These are phyloP conservation scores for Crambe crambe DNA, from an alignment of 37 sponge, comb jelly and placozoan genomes.

Conservation along the genomic window DNA sequence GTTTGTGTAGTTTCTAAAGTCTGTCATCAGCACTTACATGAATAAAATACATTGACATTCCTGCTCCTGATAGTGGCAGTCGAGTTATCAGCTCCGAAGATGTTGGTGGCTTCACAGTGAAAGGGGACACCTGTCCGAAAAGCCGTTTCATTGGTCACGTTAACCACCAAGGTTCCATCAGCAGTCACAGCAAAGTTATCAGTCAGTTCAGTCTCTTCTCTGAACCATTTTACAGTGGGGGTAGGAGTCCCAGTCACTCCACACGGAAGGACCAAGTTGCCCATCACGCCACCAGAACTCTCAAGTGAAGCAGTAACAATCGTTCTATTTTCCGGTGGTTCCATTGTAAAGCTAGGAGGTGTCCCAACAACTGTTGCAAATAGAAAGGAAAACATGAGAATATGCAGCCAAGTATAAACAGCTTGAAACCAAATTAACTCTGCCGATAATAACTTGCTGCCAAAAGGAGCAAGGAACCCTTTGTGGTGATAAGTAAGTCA, in stretches of 20 bases:
- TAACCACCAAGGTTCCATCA: not conserved
- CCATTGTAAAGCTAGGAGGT: not conserved
- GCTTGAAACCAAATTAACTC: too few relatives aligned
- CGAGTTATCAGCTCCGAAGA: constrained; percentile 12
- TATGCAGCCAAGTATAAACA: too few relatives aligned
- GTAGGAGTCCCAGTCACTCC: constrained; percentile 33
- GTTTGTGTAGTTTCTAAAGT: not conserved
- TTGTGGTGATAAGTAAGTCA: too few relatives aligned
- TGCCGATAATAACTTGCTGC: too few relatives aligned
- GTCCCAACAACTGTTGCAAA: not conserved
- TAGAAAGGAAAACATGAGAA: not conserved
- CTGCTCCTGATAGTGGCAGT: constrained; percentile 46
- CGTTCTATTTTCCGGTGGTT: constrained; percentile 21
- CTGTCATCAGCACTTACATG: constrained; percentile 33
- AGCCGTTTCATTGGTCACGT: constrained; percentile 40
- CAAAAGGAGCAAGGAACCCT: too few relatives aligned
- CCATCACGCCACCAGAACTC: constrained; percentile 3
- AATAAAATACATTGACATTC: constrained; percentile 15
- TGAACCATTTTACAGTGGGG: constrained; percentile 52
- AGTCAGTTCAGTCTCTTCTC: not conserved
- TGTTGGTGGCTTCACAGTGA: constrained; percentile 51
- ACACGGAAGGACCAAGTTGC: constrained; percentile 30
- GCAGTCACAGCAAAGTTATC: not conserved
- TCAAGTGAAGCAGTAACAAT: not conserved
- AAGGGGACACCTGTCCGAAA: constrained; percentile 35